Percentiles rank a stretch among this genome's conserved stretches.
Conservation (phyloP, 2,797 vertebrate genomes). For the Poecilia wingei region DNA sequence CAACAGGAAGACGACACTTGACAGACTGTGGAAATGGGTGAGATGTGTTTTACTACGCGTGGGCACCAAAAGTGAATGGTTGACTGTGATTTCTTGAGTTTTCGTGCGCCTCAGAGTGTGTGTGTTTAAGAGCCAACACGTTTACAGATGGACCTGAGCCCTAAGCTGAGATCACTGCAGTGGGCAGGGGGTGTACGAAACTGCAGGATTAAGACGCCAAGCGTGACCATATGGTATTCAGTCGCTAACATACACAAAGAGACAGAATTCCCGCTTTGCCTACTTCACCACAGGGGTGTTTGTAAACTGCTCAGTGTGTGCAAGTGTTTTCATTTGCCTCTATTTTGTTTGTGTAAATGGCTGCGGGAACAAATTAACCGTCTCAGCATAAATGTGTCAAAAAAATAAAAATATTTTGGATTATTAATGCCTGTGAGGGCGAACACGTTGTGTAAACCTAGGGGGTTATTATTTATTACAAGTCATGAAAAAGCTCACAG, state of each 20-base stretch:
- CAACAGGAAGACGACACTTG: constrained; percentile 9
- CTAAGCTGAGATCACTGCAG: constrained; percentile 42
- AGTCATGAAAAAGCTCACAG: constrained; percentile 8
- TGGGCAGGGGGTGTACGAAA: constrained; percentile 38
- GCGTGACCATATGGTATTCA: constrained; percentile 18
- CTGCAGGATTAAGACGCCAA: constrained; percentile 22
- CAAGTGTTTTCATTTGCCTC: not conserved
- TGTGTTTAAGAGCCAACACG: constrained; percentile 30
- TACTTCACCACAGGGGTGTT: constrained; percentile 9
- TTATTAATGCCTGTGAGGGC: constrained; percentile 29
- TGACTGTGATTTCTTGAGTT: constrained; percentile 12
- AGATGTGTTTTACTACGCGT: constrained; percentile 20
- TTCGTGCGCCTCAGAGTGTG: not conserved
- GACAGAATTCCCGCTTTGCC: constrained; percentile 14
- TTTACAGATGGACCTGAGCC: constrained; percentile 44
- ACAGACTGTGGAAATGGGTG: constrained; percentile 13
- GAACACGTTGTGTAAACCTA: not conserved
- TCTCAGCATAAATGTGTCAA: constrained; percentile 10
- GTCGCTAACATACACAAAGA: constrained; percentile 12
- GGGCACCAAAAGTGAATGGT: constrained; percentile 35
- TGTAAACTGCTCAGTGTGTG: constrained; percentile 7
- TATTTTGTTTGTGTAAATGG: constrained; percentile 18
- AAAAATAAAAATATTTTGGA: constrained; percentile 29
- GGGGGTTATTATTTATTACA: not conserved
- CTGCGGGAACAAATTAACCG: constrained; percentile 12